Evolutionary conservation across 1,140 invertebrate species (phyloP).

Genomic region (Adelges cooleyi): DNA sequence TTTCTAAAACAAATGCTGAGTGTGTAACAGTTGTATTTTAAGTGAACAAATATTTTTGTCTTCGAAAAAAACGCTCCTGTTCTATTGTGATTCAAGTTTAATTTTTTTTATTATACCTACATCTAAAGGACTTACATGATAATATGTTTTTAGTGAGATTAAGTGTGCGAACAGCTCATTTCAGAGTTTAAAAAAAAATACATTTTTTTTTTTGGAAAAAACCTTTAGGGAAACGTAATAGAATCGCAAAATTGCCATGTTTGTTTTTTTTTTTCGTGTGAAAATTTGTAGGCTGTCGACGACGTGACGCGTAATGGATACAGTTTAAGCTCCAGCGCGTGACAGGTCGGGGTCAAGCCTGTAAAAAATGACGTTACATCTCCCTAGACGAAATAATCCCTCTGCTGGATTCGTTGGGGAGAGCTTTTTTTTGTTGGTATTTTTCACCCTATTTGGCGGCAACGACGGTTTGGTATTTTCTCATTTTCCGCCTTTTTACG

Average conservation of each 20-base stretch:
- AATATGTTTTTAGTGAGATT: too few species aligned
- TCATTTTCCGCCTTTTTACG: conserved; percentile 5
- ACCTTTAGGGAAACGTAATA: background rate
- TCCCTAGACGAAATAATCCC: conserved; percentile 19
- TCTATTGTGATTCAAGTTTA: too few species aligned
- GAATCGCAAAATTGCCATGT: background rate
- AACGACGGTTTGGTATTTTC: background rate
- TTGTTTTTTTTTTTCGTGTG: conserved; percentile 2
- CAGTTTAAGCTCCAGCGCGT: conserved; percentile 8
- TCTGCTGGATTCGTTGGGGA: background rate
- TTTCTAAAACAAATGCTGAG: too few species aligned
- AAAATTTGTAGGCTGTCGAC: conserved; percentile 24
- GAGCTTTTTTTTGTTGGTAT: background rate
- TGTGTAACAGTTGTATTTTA: too few species aligned
- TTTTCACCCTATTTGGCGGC: too few species aligned
- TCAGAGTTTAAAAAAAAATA: too few species aligned
- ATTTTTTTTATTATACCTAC: too few species aligned
- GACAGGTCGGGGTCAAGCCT: conserved; percentile 20
- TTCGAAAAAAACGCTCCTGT: too few species aligned
- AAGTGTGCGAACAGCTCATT: too few species aligned
- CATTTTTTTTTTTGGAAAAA: background rate
- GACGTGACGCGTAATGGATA: conserved; percentile 26
- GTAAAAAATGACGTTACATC: conserved; percentile 14
- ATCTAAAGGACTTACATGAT: too few species aligned
- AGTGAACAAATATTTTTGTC: too few species aligned